Evolutionary conservation across 2,113 vertebrate species (phyloP), one percentile per base, ranked within the genome.

Genomic region (Polyodon spathula): DNA sequence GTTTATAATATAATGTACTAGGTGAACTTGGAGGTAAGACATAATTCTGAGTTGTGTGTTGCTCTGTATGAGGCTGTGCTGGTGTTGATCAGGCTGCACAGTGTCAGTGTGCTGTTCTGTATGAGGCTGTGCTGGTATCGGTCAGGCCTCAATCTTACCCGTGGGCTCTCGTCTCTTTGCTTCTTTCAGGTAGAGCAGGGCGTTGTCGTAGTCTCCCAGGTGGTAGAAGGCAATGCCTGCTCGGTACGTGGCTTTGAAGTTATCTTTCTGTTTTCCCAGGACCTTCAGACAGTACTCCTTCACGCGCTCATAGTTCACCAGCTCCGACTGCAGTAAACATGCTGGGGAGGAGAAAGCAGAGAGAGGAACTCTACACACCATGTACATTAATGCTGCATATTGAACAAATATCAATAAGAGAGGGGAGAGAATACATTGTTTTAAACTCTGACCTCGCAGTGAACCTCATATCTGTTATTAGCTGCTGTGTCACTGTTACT

Each of bases 171-270:
- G 86, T 77, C 83, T 89, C 70, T 89, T 90, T 73, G 93, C 93
- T 6, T 94, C 90, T 54, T 86, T 87, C 75, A 95, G 82, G 80
- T 95, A 93, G 60, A 85, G 86, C 58, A 95, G 84, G 54, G 93
- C 93, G 54, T 84, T 86, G 46, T 88, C 78, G 2, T 92, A 94
- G 79, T 95, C 92, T 0, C 93, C 93, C 75, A 95, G 86, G 81
- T 95, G 93, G 75, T 95, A 95, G 86, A 92, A 94, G 77, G 93
- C 92, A 43, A 95, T 91, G 68, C 93, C 93, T 1, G 92, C 93
- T 1, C 93, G 88, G 73, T 95, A 95, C 80, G 90, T 93, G 81
- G 92, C 93, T 83, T 95, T 94, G 79, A 95, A 95, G 81, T 94
- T 90, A 79, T 91, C 91, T 68, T 89, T 87, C 81, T 93, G 90